Evolutionary conservation across 1,140 invertebrate genomes (phyloP).

Genomic region (honey bee (Apis mellifera)): Amel_HAv3.1 CM009939.2:8412501-8413000

Average conservation of each 20-base stretch:
- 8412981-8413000: neutral
- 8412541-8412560: too few species aligned
- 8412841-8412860: slow-evolving; percentile 27
- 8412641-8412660: too few species aligned
- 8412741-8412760: neutral
- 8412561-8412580: too few species aligned
- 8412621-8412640: too few species aligned
- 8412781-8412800: too few species aligned
- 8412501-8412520: too few species aligned
- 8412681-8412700: too few species aligned
- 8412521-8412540: too few species aligned
- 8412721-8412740: neutral
- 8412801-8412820: neutral
- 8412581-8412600: too few species aligned
- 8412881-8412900: slow-evolving; percentile 43
- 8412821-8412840: slow-evolving; percentile 5
- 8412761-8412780: neutral
- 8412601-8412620: too few species aligned
- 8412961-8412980: slow-evolving; percentile 9
- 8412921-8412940: slow-evolving; percentile 25
- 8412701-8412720: too few species aligned
- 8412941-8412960: slow-evolving; percentile 8
- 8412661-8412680: too few species aligned
- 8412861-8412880: slow-evolving; percentile 44
- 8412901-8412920: slow-evolving; percentile 34